phyloP scores from a whole-genome alignment of 2,113 vertebrate genomes.

The Sprattus sprattus region DNA sequence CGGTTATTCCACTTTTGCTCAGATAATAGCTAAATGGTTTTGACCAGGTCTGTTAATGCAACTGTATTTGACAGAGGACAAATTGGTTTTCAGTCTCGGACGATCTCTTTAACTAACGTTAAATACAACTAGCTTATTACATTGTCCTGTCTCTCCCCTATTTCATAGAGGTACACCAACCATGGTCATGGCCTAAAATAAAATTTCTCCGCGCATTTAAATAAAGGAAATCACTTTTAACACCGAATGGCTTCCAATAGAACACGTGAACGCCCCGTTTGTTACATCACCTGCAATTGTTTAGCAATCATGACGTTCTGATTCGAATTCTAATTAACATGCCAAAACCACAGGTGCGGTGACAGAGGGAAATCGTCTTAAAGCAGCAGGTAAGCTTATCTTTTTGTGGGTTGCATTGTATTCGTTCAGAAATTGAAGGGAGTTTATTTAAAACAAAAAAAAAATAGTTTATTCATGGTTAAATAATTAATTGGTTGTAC shows the following conservation, averaged over 20 bases:
- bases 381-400: background rate
- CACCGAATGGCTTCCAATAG: background rate
- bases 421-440: background rate
- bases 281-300: background rate
- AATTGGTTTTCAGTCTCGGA: too few species aligned
- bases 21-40: too few species aligned
- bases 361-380: background rate
- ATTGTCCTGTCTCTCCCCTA: too few species aligned
- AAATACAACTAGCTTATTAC: too few species aligned
- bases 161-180: too few species aligned
- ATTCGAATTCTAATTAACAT: conserved; percentile 6
- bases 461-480: background rate
- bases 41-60: too few species aligned
- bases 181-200: too few species aligned
- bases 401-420: background rate
- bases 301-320: background rate
- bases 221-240: background rate
- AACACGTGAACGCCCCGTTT: background rate
- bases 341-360: conserved; percentile 5
- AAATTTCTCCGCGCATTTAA: too few species aligned
- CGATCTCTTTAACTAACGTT: too few species aligned
- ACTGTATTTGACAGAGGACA: too few species aligned
- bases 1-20: too few species aligned
- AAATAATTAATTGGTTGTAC: background rate
- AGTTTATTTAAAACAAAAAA: too few species aligned